Base-by-base conservation (phyloP, 1,140 invertebrate species). In the Cyclina sinensis region DNA sequence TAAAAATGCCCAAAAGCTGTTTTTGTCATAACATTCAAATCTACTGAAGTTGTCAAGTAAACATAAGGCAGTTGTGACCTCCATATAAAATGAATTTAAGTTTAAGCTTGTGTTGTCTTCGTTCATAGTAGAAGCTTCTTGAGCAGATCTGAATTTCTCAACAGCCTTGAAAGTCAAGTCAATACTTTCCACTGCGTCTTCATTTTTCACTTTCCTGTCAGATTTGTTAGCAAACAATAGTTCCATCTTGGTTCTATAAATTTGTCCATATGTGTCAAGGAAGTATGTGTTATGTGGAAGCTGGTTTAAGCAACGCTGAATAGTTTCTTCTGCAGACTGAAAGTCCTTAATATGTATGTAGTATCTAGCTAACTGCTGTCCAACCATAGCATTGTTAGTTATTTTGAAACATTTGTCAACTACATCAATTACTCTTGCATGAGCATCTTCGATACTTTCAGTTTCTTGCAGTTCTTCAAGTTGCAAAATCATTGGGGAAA, bases 311-410 rank as follows among this genome's bases (percentile, higher is more conserved):
- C 46, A 70, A 16, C 39, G 35, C 43, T 84, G 43, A 16, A 84
- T 84, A 14, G 21, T 43, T 9, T 84, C n/a, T 84, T 70, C 81
- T 16, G 81, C 81, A 18, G 48, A 30, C 0, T 21, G 18, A 68
- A n/a, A 83, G 18, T 70, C 39, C 32, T 83, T 65, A 9, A 68
- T 83, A 37, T 73, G 43, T 14, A 35, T 35, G 43, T 70, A 16
- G 30, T 70, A 84, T 27, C 81, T 43, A 48, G 81, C 81, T 5
- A 84, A 59, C 65, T 84, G 81, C 73, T 84, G 81, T 48, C 81
- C 81, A 14, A 84, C 81, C 59, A 84, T 70, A 0, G 81, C 62
- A 30, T 84, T 62, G 30, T 43, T 30, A 27, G 62, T 43, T 27
- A 84, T 43, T 21, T 84, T 43, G 24, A 84, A 70, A 48, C 81